These are phyloP conservation scores for Crypturellus tataupa DNA, from an alignment of 2,797 vertebrate species.

Conservation along the genomic window DNA sequence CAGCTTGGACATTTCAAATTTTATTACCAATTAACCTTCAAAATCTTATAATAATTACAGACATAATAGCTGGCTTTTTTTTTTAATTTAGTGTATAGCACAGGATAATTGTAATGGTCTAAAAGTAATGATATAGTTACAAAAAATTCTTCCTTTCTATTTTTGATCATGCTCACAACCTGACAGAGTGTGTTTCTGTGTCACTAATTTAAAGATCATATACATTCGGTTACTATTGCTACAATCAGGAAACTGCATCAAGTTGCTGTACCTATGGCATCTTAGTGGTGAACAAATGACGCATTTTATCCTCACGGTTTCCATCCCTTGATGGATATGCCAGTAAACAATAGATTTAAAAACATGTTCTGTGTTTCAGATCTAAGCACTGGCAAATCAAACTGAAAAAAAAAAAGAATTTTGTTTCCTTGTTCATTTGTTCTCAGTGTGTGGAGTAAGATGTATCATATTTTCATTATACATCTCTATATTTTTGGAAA, in stretches of 20 bases:
- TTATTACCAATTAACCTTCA: conserved; percentile 74
- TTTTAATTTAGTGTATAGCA: not conserved
- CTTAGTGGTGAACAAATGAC: not conserved
- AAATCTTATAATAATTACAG: conserved; percentile 60
- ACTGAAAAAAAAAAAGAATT: no score
- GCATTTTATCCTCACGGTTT: not conserved
- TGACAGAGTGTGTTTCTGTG: not conserved
- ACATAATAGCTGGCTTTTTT: conserved; percentile 4
- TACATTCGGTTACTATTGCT: not conserved
- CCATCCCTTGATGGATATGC: not conserved
- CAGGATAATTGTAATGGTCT: not conserved
- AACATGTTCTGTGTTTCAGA: not conserved
- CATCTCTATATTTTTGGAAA: not conserved
- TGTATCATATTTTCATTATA: not conserved
- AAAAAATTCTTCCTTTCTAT: not conserved
- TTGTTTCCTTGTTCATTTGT: not conserved
- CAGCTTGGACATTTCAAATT: conserved; percentile 69
- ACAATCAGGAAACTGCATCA: not conserved
- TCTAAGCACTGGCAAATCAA: not conserved
- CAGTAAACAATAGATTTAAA: not conserved
- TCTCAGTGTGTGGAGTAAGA: not conserved
- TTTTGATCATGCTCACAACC: not conserved
- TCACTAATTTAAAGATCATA: not conserved
- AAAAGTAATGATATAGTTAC: not conserved
- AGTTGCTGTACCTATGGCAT: not conserved